Percentiles rank a stretch among this genome's conserved stretches.
Conservation (phyloP, 2,888 invertebrate species). For the Molanna angustata region DNA sequence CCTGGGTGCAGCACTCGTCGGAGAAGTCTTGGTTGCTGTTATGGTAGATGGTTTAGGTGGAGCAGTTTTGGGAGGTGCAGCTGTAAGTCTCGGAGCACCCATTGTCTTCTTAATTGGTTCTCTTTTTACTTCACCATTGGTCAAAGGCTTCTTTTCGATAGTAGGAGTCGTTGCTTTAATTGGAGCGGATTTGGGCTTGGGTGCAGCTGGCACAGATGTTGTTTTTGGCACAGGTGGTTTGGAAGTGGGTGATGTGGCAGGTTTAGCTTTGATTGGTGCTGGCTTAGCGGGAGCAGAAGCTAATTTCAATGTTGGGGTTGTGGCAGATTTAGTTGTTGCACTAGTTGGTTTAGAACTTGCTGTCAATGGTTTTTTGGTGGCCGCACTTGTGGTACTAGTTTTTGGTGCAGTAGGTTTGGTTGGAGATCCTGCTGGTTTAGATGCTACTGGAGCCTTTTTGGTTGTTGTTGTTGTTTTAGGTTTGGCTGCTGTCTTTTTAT, state of each 20-base stretch:
- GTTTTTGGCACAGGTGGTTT: constrained; percentile 38
- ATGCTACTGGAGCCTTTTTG: constrained; percentile 26
- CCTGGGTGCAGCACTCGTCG: constrained; percentile 36
- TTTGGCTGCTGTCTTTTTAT: constrained; percentile 32
- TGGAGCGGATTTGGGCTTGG: constrained; percentile 30
- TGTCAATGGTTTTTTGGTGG: constrained; percentile 24
- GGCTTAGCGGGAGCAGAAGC: constrained; percentile 34
- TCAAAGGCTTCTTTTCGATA: constrained; percentile 52
- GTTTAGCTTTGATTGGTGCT: constrained; percentile 33
- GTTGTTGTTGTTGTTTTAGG: constrained; percentile 23
- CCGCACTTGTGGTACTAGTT: constrained; percentile 27
- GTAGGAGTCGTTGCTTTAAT: constrained; percentile 25
- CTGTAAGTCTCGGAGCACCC: constrained; percentile 25
- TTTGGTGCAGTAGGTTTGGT: constrained; percentile 33
- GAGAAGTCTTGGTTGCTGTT: constrained; percentile 34
- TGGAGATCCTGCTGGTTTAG: constrained; percentile 30
- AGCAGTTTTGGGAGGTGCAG: constrained; percentile 31
- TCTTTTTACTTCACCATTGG: constrained; percentile 56
- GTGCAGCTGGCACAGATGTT: constrained; percentile 36
- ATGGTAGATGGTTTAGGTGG: constrained; percentile 33
- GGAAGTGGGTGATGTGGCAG: constrained; percentile 32
- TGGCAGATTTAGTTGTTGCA: constrained; percentile 29
- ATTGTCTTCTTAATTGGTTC: constrained; percentile 36
- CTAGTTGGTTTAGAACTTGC: constrained; percentile 27
- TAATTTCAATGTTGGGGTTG: constrained; percentile 28